Base-by-base conservation (phyloP, 2,888 invertebrate genomes). In the Leucophora obtusa region DNA sequence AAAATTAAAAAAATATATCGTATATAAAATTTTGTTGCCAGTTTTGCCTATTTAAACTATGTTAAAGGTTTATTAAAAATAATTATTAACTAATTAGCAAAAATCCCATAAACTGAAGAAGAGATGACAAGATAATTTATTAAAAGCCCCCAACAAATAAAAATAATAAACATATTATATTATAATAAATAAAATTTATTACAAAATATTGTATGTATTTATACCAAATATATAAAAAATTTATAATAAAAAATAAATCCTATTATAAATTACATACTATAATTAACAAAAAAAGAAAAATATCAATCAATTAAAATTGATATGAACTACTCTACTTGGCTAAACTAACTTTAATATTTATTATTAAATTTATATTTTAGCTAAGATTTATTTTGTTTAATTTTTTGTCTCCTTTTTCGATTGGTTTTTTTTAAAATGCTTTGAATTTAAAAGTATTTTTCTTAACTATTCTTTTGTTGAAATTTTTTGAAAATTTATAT, bases 11-110 rank as follows among this genome's bases (percentile, higher is more conserved):
- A 28, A 28, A 28, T 28, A 28, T 28, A 28, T 6, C 28, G 28
- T 71, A 71, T 71, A 77, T 69, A 24, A 59, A 77, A 71, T 77
- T 77, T 77, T 77, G 77, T 77, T 77, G 77, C 77, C 89, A 89
- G 89, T 89, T 89, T 89, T 89, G 89, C 89, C 89, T 89, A 88
- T 89, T 89, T 86, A 86, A 89, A 89, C 88, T 89, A 88, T 88
- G 89, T 89, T 89, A 86, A 89, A 87, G 86, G 85, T 85, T 86
- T 85, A 81, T 81, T 81, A 77, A 77, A 72, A 73, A 51, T 56
- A 68, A 47, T 47, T 7, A 47, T n/a, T 69, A 66, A 74, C 65
- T 69, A 79, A 74, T 73, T 79, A 79, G 69, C 68, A 51, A 76
- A 79, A 51, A 28, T 65, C 65, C 54, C 73, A 73, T 38, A 51